Evolutionary conservation across 1,140 invertebrate species (phyloP).

Genomic region (Drosophila asahinai): DNA sequence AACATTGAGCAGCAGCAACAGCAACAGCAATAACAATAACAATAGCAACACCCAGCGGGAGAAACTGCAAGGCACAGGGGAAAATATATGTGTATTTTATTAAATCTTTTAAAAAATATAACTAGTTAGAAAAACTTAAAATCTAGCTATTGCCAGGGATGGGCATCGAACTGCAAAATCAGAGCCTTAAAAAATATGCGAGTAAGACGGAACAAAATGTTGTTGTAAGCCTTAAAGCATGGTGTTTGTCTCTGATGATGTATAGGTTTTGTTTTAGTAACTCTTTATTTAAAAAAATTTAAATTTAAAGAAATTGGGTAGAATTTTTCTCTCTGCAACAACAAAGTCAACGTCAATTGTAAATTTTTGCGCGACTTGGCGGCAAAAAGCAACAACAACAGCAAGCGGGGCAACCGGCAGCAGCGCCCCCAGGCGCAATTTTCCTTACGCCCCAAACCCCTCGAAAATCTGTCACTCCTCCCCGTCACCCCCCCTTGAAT

Average conservation of each 20-base stretch:
- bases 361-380: constrained; percentile 73
- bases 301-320: no score
- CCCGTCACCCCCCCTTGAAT: constrained; percentile 15
- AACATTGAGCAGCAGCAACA: constrained; percentile 64
- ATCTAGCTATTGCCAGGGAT: no score
- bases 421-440: constrained; percentile 33
- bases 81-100: background rate
- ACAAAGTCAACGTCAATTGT: constrained; percentile 68
- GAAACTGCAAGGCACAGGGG: constrained; percentile 11
- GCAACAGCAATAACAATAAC: constrained; percentile 31
- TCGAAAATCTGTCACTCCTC: background rate
- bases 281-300: background rate
- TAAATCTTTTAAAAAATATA: background rate
- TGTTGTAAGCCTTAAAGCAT: background rate
- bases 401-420: constrained; percentile 11
- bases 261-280: background rate
- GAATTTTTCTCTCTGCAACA: background rate
- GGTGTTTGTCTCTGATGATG: background rate
- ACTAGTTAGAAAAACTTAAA: background rate
- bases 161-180: no score
- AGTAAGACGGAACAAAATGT: no score
- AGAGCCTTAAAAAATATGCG: no score
- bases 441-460: constrained; percentile 13
- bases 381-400: constrained; percentile 64
- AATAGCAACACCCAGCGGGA: constrained; percentile 26